Evolutionary conservation across 1,140 invertebrate species (phyloP), one percentile per base, ranked within the genome.

Genomic region (Nomia melanderi): DNA sequence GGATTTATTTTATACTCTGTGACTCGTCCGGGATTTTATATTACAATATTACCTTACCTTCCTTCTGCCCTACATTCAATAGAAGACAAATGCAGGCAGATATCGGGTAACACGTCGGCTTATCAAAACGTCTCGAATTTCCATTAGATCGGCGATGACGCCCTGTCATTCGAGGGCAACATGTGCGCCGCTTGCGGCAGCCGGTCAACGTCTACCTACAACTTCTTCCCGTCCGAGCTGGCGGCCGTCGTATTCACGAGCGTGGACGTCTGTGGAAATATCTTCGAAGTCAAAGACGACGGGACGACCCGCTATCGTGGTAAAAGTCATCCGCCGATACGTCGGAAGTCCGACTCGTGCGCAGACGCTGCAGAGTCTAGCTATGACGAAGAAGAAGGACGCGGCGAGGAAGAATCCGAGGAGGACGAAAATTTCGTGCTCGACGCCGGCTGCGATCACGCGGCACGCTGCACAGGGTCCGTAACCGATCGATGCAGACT

Each of bases 241-340:
- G 5, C 59, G 2, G 39, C 17, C 63, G 39, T 65, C 59, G 79
- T 84, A 60, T 82, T 89, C 66, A 78, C 72, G 29, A 84, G 78
- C 23, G 65, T 17, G 1, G 89, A 87, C 63, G 67, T 86, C 29
- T 84, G 77, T 20, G 85, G 85, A 29, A 87, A 84, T 64, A n/a
- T 70, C 33, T 79, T 89, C 14, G 84, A 78, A 20, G 57, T 90
- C 11, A 69, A 69, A 29, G 27, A 41, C 47, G 81, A 87, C 20
- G 88, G 88, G 4, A 69, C 50, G 62, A 85, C 78, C 53, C 20
- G 63, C 77, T 85, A 87, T 66, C 72, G 41, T 64, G 72, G 12
- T 57, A 27, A 78, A 62, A 41, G 31, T 50, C 17, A 33, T 44
- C 8, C 57, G 72, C 9, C 50, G 1, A n/a, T 9, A 57, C 41